Base-by-base conservation (phyloP, 2,888 invertebrate species). In the Eupithecia insigniata region DNA sequence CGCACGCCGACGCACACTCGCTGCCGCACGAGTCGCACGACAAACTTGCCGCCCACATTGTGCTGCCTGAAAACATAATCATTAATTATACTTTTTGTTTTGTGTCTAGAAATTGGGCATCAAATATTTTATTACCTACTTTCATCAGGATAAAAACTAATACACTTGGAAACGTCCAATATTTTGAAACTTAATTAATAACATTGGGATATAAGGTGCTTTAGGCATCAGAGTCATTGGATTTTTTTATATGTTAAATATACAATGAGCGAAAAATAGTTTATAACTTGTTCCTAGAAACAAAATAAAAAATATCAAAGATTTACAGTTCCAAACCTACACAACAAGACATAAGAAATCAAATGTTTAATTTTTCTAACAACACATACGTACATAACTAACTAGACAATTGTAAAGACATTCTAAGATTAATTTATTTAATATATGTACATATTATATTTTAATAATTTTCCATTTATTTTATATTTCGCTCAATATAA, bases 11-110 rank as follows among this genome's bases (percentile, higher is more conserved):
- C 16, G 95, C 92, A 78, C 96, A 96, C 85, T 96, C 96, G 6
- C 95, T 92, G 2, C 96, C 96, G 78, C 96, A 96, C 1, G 96
- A 96, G 81, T 96, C 95, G 80, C 96, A 96, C 1, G 96, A 95
- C n/a, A 95, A 85, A 12, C 89, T 86, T n/a, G 95, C 94, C 0
- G 95, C 94, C 91, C 94, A 94, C 1, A 94, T 69, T 0, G 82
- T 86, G 76, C 83, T 94, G 72, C 92, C 94, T 94, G 32, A 18
- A 14, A 67, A 61, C 22, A 61, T 22, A 26, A 8, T 0, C 6
- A n/a, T 28, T 14, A 61, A 32, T 58, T 22, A 28, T 28, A 28
- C 26, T 58, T 58, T 26, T 26, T 30, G n/a, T 14, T 55, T 26
- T 55, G 0, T 55, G 22, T 18, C 55, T 18, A 26, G 10, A 26